Evolutionary conservation across 2,888 invertebrate species (phyloP).

Genomic region (Acanthacorydalis orientalis): DNA sequence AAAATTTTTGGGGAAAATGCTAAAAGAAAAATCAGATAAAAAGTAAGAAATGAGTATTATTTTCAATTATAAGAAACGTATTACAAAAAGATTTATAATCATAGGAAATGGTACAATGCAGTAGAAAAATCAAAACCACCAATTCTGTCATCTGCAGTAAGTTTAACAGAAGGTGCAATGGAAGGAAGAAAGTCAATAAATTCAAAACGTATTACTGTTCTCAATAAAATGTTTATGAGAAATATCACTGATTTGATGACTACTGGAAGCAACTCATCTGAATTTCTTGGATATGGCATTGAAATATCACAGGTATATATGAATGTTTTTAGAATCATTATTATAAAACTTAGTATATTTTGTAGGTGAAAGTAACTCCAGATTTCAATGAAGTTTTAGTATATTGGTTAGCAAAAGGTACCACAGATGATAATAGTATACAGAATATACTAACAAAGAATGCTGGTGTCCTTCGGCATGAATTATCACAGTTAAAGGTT

Average conservation of each 20-base stretch:
- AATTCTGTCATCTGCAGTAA: conserved; percentile 13
- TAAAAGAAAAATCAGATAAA: conserved; percentile 11
- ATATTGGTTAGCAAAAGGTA: conserved; percentile 49
- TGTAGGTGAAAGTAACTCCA: neutral
- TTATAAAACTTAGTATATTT: conserved; percentile 4
- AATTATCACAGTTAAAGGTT: conserved; percentile 50
- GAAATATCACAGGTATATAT: conserved; percentile 48
- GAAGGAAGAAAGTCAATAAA: conserved; percentile 35
- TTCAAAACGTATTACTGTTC: conserved; percentile 40
- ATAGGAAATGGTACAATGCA: conserved; percentile 9
- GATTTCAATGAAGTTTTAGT: conserved; percentile 45
- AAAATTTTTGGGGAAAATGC: conserved; percentile 13
- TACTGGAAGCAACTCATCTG: conserved; percentile 44
- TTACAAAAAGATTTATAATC: no score
- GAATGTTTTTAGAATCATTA: neutral
- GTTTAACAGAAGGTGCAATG: conserved; percentile 24
- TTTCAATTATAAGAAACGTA: no score
- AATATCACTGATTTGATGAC: conserved; percentile 63
- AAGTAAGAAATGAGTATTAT: conserved; percentile 10
- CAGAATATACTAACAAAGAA: conserved; percentile 34
- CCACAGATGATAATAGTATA: conserved; percentile 30
- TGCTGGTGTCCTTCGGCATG: conserved; percentile 47
- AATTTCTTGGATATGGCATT: conserved; percentile 45
- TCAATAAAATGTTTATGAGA: conserved; percentile 70
- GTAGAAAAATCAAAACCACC: conserved; percentile 16